These are phyloP conservation scores for Odontomachus brunneus DNA, from an alignment of 1,140 invertebrate genomes.

Conservation along the genomic window DNA sequence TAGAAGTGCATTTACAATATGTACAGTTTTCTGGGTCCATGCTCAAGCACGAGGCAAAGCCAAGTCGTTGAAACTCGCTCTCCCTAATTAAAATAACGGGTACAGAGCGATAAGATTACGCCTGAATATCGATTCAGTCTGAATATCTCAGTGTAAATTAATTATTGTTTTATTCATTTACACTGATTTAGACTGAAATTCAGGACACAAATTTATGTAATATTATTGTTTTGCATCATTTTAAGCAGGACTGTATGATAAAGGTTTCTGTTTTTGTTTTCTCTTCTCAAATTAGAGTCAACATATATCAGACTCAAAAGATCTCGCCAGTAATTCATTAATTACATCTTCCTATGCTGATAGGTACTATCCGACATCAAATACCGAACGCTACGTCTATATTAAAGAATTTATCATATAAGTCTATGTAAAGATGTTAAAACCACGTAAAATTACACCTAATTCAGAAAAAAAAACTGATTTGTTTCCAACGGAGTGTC, in stretches of 20 bases:
- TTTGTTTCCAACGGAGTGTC: background rate
- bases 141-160: too few species aligned
- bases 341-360: background rate
- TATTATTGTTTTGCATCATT: too few species aligned
- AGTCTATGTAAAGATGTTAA: background rate
- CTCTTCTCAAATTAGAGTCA: background rate
- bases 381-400: background rate
- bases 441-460: background rate
- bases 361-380: background rate
- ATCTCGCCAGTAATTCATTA: background rate
- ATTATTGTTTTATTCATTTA: too few species aligned
- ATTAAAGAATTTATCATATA: background rate
- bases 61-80: background rate
- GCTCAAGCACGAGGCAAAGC: slow-evolving; percentile 19
- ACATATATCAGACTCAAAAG: background rate
- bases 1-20: slow-evolving; percentile 81
- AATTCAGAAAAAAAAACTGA: background rate
- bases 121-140: too few species aligned
- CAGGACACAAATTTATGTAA: too few species aligned
- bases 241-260: too few species aligned
- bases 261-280: background rate
- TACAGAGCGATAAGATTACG: too few species aligned
- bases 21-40: slow-evolving; percentile 74
- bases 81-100: too few species aligned
- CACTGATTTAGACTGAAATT: too few species aligned